Evolutionary conservation across 1,140 invertebrate genomes (phyloP), one percentile per base, ranked within the genome.

Genomic region (Lordiphosa collinella): DNA sequence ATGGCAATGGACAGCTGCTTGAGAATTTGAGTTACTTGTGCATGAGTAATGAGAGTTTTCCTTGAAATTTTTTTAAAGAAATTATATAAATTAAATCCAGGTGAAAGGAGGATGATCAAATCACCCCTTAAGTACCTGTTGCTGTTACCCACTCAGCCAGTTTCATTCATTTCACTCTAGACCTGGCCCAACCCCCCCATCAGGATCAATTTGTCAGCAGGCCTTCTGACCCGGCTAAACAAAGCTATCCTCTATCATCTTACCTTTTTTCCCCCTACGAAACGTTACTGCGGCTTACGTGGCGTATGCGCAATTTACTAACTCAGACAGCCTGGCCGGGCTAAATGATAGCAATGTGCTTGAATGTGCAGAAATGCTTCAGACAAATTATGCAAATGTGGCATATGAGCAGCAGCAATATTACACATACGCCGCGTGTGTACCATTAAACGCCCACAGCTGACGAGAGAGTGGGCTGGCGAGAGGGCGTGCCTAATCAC

Each of bases 221-320:
- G 56, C 65, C 62, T 32, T 52, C 56, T 55, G 62, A 52, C 61
- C 13, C 35, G 46, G 35, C 29, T 47, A 59, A 29, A 69, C 64
- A 48, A 49, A 53, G 60, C 64, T 49, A 3, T 16, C 14, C 9
- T 29, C 4, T 14, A 25, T 25, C 9, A 25, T 35, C 50, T 41
- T 31, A 36, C 35, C 36, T 29, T 47, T 53, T 14, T 38, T 10
- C 10, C 31, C 44, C n/a, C 6, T 53, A 50, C 10, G 38, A 37
- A 58, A 63, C 50, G 68, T 48, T 35, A 36, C 14, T 47, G 59
- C 35, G 70, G 50, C 76, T 60, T 71, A 80, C 69, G 71, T 56
- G 66, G 48, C 76, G 66, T 80, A 80, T 82, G 76, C 58, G 70
- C 76, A 82, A 80, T 80, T 80, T 82, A 80, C 60, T 75, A 82